Evolutionary conservation across 2,797 vertebrate genomes (phyloP), one percentile per base, ranked within the genome.

Genomic region (Rallus crepitans): DNA sequence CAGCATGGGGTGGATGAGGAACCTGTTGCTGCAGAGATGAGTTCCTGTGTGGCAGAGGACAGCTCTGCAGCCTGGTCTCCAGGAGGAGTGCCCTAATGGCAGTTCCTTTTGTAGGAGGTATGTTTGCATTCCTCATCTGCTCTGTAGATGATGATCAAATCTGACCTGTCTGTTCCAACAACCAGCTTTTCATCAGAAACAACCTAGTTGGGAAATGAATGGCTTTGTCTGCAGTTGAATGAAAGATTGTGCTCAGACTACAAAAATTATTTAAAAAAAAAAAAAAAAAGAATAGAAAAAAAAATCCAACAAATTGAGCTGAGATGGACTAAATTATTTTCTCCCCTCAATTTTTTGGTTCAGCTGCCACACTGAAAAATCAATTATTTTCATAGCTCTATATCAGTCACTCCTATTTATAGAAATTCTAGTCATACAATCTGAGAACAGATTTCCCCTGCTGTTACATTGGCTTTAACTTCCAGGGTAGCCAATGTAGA

Each of bases 331-430:
- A 45, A 45, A 80, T 68, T 89, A 90, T 79, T 87, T 96, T 94
- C 93, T 87, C 33, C 64, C 68, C 16, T 89, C 31, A 53, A 63
- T 82, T 89, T 94, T 93, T 91, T 61, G 48, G 80, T 91, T 96
- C 69, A 87, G 25, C 72, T 40, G 6, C 65, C 57, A 35, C 52
- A 75, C 37, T 91, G 72, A 87, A 94, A 93, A 94, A 95, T 96
- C 89, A 92, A 89, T 96, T 95, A 86, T 91, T 96, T 96, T 94
- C 82, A 63, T 78, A 87, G 71, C 60, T 85, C 53, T 80, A 77
- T 71, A 92, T 87, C 81, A 92, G 86, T 89, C 86, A 83, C 53
- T 89, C 21, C 57, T 94, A 93, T 95, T 94, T 94, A 90, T 87
- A 93, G 94, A 93, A 93, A 93, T 93, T 90, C 64, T 52, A 52